phyloP scores from a whole-genome alignment of 2,888 invertebrate species.

The Ypsolopha sequella region DNA sequence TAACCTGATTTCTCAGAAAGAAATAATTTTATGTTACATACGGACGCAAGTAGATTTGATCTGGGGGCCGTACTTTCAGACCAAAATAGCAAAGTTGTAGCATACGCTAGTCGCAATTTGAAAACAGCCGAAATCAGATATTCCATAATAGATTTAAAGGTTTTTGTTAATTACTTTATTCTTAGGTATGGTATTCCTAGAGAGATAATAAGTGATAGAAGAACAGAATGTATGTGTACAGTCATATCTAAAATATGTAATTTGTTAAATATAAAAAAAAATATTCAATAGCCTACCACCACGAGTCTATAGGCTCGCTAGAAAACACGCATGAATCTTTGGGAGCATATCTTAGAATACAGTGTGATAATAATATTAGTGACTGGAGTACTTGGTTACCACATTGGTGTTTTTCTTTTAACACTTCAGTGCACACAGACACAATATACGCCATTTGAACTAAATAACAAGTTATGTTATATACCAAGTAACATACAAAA shows the following conservation, averaged over 20 bases:
- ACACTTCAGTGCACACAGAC: not conserved
- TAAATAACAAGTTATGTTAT: not conserved
- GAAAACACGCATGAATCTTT: no score
- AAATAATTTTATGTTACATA: not conserved
- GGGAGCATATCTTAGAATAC: not conserved
- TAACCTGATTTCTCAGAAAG: conserved; percentile 1
- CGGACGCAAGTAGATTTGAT: not conserved
- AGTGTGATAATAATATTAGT: not conserved
- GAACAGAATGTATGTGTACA: no score
- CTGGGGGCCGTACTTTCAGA: not conserved
- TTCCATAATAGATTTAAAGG: conserved; percentile 2
- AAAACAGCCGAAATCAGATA: conserved; percentile 1
- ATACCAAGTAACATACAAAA: not conserved
- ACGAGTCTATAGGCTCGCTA: no score
- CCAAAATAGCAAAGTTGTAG: conserved; percentile 1
- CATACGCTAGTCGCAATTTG: not conserved
- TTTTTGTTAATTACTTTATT: conserved; percentile 1
- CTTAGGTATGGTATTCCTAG: no score
- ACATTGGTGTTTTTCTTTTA: not conserved
- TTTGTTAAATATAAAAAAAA: not conserved
- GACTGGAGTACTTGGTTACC: not conserved
- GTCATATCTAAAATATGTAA: not conserved
- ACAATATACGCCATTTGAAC: not conserved
- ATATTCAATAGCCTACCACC: not conserved
- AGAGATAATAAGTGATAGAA: no score